These are phyloP conservation scores for Ptychobarbus kaznakovi DNA, from an alignment of 2,797 vertebrate genomes.

Conservation along the genomic window DNA sequence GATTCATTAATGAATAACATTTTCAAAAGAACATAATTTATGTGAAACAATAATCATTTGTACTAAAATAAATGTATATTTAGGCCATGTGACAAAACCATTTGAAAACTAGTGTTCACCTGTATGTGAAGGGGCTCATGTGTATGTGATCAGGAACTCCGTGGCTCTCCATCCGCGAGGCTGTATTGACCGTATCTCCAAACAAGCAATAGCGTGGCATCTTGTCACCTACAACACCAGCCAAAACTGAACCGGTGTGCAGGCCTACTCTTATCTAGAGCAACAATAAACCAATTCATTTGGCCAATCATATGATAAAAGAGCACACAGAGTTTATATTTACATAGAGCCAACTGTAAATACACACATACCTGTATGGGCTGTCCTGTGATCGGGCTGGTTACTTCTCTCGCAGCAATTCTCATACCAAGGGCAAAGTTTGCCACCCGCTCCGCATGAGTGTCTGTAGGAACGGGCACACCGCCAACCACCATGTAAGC, in stretches of 20 bases:
- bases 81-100: neutral
- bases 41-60: neutral
- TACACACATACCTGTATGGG: constrained; percentile 72
- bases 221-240: constrained; percentile 82
- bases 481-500: constrained; percentile 82
- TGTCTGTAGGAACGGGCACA: constrained; percentile 71
- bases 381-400: constrained; percentile 73
- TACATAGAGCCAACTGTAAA: neutral
- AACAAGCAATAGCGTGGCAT: constrained; percentile 80
- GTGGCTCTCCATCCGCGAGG: constrained; percentile 80
- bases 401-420: constrained; percentile 76
- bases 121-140: constrained; percentile 75
- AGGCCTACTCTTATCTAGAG: constrained; percentile 79
- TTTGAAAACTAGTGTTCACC: constrained; percentile 50
- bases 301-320: neutral
- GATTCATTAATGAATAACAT: neutral
- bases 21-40: neutral
- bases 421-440: constrained; percentile 82
- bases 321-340: neutral
- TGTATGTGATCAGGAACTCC: constrained; percentile 79
- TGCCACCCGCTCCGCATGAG: constrained; percentile 74
- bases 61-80: neutral
- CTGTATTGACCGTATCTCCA: constrained; percentile 80
- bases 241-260: constrained; percentile 75
- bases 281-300: neutral